Evolutionary conservation across 1,140 invertebrate species (phyloP).

Genomic region (Hestina assimilis): DNA sequence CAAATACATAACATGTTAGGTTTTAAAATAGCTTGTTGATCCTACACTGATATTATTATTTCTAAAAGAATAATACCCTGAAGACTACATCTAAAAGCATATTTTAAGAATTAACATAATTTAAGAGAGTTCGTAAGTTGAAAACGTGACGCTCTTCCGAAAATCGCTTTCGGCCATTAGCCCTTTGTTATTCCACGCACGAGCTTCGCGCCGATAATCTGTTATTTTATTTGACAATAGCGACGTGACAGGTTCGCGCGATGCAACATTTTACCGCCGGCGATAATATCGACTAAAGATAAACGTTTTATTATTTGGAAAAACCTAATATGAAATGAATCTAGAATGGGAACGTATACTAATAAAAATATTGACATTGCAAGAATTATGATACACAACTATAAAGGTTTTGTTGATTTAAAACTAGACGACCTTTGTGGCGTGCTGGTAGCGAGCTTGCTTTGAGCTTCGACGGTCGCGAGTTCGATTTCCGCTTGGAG

Average conservation of each 20-base stretch:
- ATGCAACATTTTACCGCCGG: constrained; percentile 42
- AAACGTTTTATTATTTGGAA: constrained; percentile 32
- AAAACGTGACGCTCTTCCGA: constrained; percentile 34
- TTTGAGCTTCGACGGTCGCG: no score
- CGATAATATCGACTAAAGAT: constrained; percentile 33
- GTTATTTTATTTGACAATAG: constrained; percentile 68
- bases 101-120: constrained; percentile 51
- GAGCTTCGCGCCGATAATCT: constrained; percentile 54
- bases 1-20: no score
- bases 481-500: no score
- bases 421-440: no score
- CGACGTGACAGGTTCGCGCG: constrained; percentile 51
- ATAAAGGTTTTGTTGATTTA: no score
- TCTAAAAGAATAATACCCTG: constrained; percentile 24
- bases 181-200: constrained; percentile 55
- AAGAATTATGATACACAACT: no score
- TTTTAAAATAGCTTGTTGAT: no score
- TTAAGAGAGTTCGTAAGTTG: constrained; percentile 44
- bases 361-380: no score
- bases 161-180: constrained; percentile 50
- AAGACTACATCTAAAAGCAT: constrained; percentile 37
- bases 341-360: constrained; percentile 10
- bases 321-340: constrained; percentile 32
- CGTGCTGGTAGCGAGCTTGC: no score
- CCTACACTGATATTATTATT: no score